Evolutionary conservation across 1,140 invertebrate species (phyloP).

Genomic region (Micrasema longulum): DNA sequence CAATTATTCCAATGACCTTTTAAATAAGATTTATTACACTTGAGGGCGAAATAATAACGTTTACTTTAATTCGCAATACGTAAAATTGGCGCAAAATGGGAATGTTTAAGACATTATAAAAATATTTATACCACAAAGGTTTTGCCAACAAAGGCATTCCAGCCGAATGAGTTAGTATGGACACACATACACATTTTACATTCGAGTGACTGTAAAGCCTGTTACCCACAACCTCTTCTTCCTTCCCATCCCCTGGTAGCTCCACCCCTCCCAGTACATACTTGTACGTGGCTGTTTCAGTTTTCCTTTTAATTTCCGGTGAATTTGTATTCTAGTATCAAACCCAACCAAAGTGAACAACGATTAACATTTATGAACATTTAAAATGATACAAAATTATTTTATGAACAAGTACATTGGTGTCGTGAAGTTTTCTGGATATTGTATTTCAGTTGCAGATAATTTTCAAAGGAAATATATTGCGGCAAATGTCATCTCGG

Average conservation of each 20-base stretch:
- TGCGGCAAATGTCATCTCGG: background rate
- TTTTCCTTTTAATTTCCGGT: constrained; percentile 52
- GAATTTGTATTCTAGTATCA: constrained; percentile 47
- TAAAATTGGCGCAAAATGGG: too few species aligned
- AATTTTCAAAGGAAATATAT: background rate
- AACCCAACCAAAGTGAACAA: constrained; percentile 13
- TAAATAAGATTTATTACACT: too few species aligned
- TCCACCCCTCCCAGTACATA: background rate
- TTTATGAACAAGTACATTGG: too few species aligned
- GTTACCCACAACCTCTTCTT: background rate
- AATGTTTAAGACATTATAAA: too few species aligned
- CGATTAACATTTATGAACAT: background rate
- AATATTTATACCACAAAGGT: too few species aligned
- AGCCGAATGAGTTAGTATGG: background rate
- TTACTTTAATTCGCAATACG: too few species aligned
- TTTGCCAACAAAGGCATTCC: too few species aligned
- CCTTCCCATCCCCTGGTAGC: constrained; percentile 20
- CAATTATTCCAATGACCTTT: too few species aligned
- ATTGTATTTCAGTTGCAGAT: too few species aligned
- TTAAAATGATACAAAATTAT: background rate
- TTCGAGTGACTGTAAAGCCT: background rate
- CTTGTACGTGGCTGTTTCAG: constrained; percentile 33
- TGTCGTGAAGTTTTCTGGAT: too few species aligned
- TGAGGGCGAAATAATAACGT: too few species aligned
- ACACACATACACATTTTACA: constrained; percentile 9